Evolutionary conservation across 1,140 invertebrate species (phyloP), one percentile per base, ranked within the genome.

Genomic region (Ladona fulva): DNA sequence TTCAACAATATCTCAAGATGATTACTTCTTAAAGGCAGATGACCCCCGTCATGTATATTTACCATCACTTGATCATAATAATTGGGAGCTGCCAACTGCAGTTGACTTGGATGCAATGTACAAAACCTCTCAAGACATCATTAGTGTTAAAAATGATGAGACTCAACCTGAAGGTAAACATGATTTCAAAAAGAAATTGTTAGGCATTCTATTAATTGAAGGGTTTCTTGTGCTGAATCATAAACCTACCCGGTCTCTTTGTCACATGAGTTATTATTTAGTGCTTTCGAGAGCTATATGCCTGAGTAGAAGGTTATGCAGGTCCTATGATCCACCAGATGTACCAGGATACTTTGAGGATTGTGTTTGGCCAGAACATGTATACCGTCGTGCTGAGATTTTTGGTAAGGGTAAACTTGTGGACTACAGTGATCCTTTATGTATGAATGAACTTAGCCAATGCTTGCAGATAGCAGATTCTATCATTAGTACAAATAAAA

Each of bases 161-260:
- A 19, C 3, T 78, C 42, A 25, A 24, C 24, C 14, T 77, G 29
- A 11, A 74, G 24, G 74, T 42, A 74, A 78, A 77, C 76, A 7
- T 78, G 74, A 8, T 77, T 77, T 24, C 74, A 74, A 42, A 79
- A 42, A 75, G 12, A 76, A 10, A 77, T 76, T 24, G 75, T 74
- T 42, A 79, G 66, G 74, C 12, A 84, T 93, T 79, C 80, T 95
- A 0, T 89, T 95, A 22, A 76, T 94, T 0, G 94, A 95, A 81
- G 93, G 93, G 0, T 93, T 94, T 83, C 88, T 91, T 10, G 88
- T 94, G 24, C 91, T 93, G 80, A 91, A 92, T 83, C 90, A 91
- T 81, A 87, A 88, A 66, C 87, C 89, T 25, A 84, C 94, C 52
- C 80, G 86, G 66, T 85, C 90, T 10, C 81, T 94, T 24, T 94